Evolutionary conservation across 53 echinoderm and acorn worm species (phyloP), one percentile per base, ranked within the genome.

Genomic region (Crossaster papposus): DNA sequence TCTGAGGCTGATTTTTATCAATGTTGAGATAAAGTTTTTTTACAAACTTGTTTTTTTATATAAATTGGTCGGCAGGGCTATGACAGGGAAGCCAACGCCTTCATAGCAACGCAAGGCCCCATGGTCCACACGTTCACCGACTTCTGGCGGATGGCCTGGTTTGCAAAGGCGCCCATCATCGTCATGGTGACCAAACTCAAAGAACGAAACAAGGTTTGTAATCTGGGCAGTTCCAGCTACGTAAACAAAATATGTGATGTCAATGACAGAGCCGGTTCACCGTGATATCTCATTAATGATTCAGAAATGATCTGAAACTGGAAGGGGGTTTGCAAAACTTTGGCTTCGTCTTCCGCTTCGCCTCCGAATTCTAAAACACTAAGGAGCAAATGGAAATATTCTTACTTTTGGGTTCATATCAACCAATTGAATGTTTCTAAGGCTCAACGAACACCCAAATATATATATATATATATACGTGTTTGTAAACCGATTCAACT

Each of bases 111-210:
- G 33, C 98, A 98, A 82, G 98, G 98, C 15, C 94, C 98, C 15
- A 96, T 98, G 98, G 89, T 96, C 33, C 98, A 98, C 89, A 98
- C 98, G 15, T 89, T 98, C 34, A 91, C 86, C n/a, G 98, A 98
- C 81, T 98, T 98, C 88, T 98, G 98, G 98, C 91, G 98, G 77
- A 93, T 98, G 90, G 92, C 96, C 30, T 98, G 98, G 98, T 92
- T 89, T 86, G 88, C 94, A 50, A 90, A 96, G 65, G 85, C 98
- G 10, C 96, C 98, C 14, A 95, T 96, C 77, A 94, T 98, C 75
- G 98, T 98, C 93, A 98, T 98, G 98, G 95, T 98, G 52, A 98
- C 98, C 90, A 98, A 96, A 92, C 83, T 98, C 37, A 98, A 98
- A 82, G 98, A 98, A 80, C 92, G 98, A 73, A 96, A 96, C 83